Evolutionary conservation across 2,888 invertebrate genomes (phyloP), one percentile per base, ranked within the genome.

Genomic region (Cartodere bifasciata): DNA sequence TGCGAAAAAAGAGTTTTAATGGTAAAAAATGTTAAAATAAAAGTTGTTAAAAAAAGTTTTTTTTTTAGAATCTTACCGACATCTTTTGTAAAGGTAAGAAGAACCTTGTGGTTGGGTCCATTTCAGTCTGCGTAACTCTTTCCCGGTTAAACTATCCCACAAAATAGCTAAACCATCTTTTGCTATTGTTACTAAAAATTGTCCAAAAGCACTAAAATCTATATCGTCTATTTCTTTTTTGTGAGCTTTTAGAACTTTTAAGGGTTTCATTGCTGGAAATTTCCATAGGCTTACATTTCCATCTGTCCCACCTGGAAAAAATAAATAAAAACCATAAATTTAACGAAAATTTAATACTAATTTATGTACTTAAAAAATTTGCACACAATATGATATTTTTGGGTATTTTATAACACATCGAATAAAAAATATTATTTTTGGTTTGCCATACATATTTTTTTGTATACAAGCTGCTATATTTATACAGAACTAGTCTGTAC

Each of bases 151-250:
- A 5, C 73, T 66, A 49, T 75, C 68, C 94, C 94, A 95, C 13
- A 92, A 62, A 44, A 75, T 65, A 4, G 82, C 85, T 43, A 75
- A 69, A 3, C 84, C 84, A 62, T 92, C 92, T 62, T 90, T 87
- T 0, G 85, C 83, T 41, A 92, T 80, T 46, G 85, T 86, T 29
- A 81, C 80, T 30, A 92, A 61, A 53, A 74, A 65, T 30, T 72
- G 72, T 38, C 81, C 78, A 50, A 76, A 75, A 2, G 82, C 79
- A 60, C 84, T 86, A 53, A 94, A 84, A 63, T 92, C 91, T 31
- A 95, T 58, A 58, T 94, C 94, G 51, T 94, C 94, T 40, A 95
- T 83, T 70, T 94, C 94, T 60, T 86, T 86, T 31, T 68, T 71
- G 50, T 94, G 94, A 17, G 79, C 85, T 39, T 75, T 65, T 6